Evolutionary conservation across 2,888 invertebrate species (phyloP).

Genomic region (Alcis repandata): DNA sequence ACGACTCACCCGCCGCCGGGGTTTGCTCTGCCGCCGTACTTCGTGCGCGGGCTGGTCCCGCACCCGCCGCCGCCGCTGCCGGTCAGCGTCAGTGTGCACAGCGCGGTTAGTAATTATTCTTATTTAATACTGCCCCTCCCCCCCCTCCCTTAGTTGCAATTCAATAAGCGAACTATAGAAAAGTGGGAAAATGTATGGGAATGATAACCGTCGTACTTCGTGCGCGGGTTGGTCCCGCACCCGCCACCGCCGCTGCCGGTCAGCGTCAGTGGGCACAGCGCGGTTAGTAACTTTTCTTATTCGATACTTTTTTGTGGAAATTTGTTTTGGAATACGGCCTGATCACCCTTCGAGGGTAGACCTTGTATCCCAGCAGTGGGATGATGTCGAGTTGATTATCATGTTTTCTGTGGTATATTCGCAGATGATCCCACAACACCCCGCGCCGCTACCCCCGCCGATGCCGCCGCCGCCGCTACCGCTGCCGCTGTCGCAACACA

Average conservation of each 20-base stretch:
- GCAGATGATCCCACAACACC: slow-evolving; percentile 64
- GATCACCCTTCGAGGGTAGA: too few relatives aligned
- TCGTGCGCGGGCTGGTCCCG: slow-evolving; percentile 72
- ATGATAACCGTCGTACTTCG: slow-evolving; percentile 85
- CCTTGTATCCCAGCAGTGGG: too few relatives aligned
- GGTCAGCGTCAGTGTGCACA: slow-evolving; percentile 61
- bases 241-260: slow-evolving; percentile 59
- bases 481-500: slow-evolving; percentile 72
- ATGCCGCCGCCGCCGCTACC: slow-evolving; percentile 74
- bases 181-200: too few relatives aligned
- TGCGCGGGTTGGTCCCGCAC: slow-evolving; percentile 69
- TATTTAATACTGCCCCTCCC: too few relatives aligned
- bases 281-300: slow-evolving; percentile 24
- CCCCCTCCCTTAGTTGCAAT: not conserved
- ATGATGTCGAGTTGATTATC: too few relatives aligned
- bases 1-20: slow-evolving; percentile 83
- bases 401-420: not conserved
- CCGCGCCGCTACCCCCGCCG: slow-evolving; percentile 68
- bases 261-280: slow-evolving; percentile 60
- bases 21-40: slow-evolving; percentile 85
- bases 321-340: too few relatives aligned
- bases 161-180: too few relatives aligned
- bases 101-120: slow-evolving; percentile 36
- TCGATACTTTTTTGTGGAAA: too few relatives aligned
- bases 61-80: slow-evolving; percentile 58